Base-by-base conservation (phyloP, 2,888 invertebrate species). In the Dusona sp. region DNA sequence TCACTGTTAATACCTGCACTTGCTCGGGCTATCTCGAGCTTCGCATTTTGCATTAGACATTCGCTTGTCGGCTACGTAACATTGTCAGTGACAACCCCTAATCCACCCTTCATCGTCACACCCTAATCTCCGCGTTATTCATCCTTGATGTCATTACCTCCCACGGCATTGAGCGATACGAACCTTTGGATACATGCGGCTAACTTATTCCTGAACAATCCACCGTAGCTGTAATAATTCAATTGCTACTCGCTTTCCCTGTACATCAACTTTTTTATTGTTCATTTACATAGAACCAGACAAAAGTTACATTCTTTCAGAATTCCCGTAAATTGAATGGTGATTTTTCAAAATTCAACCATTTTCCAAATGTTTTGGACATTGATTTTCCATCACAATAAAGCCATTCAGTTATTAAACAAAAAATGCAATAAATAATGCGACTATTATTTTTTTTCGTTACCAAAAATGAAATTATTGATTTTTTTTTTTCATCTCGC, bases 1-100 rank as follows among this genome's bases (percentile, higher is more conserved):
- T 81, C 81, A 74, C 54, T 65, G 67, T 81, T 81, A 81, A 74
- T 81, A 65, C 72, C 80, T 22, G 38, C 36, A 72, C 72, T 80
- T 64, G 70, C 48, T 51, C 64, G 51, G 72, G 45, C 25, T 48
- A 61, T 80, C 70, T 73, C 33, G 36, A 65, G 29, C 45, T 65
- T 48, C 75, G 65, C 64, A 80, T 70, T 70, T 70, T 79, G 70
- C 70, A 70, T 73, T 64, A 72, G 80, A 70, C 72, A 80, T 57
- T 33, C 45, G 38, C 79, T 79, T 33, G 57, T 79, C 70, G 57
- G 33, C 25, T 70, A 45, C 33, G 61, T 61, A 70, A 70, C 79
- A 61, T 79, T 61, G 79, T 61, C 54, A 42, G 61, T 22, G 61
- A 79, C 51, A 54, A 54, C 67, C 25, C 51, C 25, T 25, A 51